Conservation (phyloP, 1,140 invertebrate genomes). For the Colletes gigas region DNA sequence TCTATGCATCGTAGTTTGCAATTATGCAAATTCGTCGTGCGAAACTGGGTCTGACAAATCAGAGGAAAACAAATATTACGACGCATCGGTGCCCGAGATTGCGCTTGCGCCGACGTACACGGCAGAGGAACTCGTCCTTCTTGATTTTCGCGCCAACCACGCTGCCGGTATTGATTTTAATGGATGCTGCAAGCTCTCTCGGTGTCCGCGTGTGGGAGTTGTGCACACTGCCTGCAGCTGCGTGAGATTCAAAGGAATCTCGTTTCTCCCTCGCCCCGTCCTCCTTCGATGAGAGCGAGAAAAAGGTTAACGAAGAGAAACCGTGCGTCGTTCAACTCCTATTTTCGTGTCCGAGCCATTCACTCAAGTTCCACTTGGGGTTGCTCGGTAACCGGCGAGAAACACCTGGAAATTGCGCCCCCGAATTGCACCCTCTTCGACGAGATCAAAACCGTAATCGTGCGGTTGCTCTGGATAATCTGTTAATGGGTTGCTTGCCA, state of each 20-base stretch:
- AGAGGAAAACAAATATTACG: neutral
- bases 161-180: conserved; percentile 74
- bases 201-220: conserved; percentile 36
- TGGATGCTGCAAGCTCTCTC: conserved; percentile 66
- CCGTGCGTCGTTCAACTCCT: conserved; percentile 12
- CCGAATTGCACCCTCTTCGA: neutral
- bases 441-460: conserved; percentile 14
- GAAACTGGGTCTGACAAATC: neutral
- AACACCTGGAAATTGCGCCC: neutral
- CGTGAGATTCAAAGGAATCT: conserved; percentile 22
- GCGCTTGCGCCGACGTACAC: conserved; percentile 17
- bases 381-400: neutral
- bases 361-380: neutral
- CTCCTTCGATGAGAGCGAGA: neutral
- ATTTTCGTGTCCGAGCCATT: conserved; percentile 6
- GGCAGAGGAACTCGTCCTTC: conserved; percentile 39
- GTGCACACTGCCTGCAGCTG: conserved; percentile 30
- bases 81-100: neutral
- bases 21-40: neutral
- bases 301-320: conserved; percentile 12
- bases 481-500: no score
- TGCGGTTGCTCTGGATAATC: no score
- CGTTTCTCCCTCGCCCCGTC: neutral
- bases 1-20: neutral
- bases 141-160: conserved; percentile 66